These are phyloP conservation scores for Octonoba sinensis DNA, from an alignment of 2,888 invertebrate species.

Conservation along the genomic window DNA sequence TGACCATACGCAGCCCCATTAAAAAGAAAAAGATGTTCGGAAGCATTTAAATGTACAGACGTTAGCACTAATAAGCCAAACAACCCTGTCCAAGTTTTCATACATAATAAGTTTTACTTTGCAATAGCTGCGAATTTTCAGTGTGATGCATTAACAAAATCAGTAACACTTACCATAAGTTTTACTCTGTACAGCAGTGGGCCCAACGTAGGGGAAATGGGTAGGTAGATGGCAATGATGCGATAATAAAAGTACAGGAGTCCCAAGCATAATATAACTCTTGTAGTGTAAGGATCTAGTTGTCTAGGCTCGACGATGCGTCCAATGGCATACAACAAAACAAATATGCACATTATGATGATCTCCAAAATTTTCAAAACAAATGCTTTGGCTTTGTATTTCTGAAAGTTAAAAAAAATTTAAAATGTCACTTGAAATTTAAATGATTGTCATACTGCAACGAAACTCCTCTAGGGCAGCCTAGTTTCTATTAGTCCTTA, in stretches of 20 bases:
- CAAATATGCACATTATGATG: constrained; percentile 67
- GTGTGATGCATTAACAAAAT: too few species aligned
- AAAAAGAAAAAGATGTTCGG: too few species aligned
- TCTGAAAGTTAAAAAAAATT: constrained; percentile 64
- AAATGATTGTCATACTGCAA: too few species aligned
- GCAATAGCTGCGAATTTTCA: too few species aligned
- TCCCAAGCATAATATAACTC: constrained; percentile 70
- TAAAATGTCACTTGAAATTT: too few species aligned
- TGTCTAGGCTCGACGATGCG: constrained; percentile 67
- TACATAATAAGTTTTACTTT: too few species aligned
- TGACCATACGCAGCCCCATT: too few species aligned
- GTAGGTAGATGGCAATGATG: constrained; percentile 72
- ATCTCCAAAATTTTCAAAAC: constrained; percentile 67
- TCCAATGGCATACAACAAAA: constrained; percentile 68
- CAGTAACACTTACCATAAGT: constrained; percentile 69
- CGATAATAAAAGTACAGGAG: constrained; percentile 73
- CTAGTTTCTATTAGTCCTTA: too few species aligned
- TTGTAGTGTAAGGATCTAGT: constrained; percentile 68
- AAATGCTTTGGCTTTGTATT: constrained; percentile 68
- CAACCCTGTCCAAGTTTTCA: too few species aligned
- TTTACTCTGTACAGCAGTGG: constrained; percentile 73
- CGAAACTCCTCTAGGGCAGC: too few species aligned
- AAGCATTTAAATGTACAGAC: too few species aligned
- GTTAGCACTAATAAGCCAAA: too few species aligned
- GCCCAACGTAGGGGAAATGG: constrained; percentile 72